These are phyloP conservation scores for Enteromius thamalakanensis DNA, from an alignment of 2,797 vertebrate species.

Conservation along the genomic window DNA sequence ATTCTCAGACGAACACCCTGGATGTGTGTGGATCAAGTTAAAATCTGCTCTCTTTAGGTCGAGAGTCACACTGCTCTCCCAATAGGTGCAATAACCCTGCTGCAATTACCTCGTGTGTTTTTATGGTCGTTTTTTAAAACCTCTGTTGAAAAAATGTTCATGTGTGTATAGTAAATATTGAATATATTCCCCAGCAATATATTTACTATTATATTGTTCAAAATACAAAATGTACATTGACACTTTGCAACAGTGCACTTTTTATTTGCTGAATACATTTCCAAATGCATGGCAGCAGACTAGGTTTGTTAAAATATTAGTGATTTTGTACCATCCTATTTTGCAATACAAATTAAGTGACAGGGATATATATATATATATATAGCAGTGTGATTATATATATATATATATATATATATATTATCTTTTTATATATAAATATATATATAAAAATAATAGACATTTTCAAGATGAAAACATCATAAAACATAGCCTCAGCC, in stretches of 20 bases:
- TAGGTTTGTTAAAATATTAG: not conserved
- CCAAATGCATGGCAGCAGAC: not conserved
- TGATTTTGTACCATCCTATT: not conserved
- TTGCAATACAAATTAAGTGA: no score
- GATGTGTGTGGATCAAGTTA: not conserved
- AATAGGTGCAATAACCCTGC: not conserved
- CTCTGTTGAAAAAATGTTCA: slow-evolving; percentile 53
- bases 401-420: no score
- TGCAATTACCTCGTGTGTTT: slow-evolving; percentile 44
- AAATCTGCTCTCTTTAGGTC: not conserved
- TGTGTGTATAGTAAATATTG: not conserved
- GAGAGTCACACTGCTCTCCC: not conserved
- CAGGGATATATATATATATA: no score
- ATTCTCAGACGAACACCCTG: slow-evolving; percentile 15
- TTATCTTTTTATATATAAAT: no score
- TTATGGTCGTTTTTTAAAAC: not conserved
- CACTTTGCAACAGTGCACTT: not conserved
- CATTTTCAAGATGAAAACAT: not conserved
- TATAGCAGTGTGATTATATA: no score
- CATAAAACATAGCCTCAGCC: not conserved
- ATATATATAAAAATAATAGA: no score
- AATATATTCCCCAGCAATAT: no score
- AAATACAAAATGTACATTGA: not conserved
- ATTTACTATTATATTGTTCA: not conserved
- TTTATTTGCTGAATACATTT: not conserved